These are phyloP conservation scores for Umimayanthus kanabou DNA, from an alignment of 92 coral and sea anemone genomes.

Conservation along the genomic window DNA sequence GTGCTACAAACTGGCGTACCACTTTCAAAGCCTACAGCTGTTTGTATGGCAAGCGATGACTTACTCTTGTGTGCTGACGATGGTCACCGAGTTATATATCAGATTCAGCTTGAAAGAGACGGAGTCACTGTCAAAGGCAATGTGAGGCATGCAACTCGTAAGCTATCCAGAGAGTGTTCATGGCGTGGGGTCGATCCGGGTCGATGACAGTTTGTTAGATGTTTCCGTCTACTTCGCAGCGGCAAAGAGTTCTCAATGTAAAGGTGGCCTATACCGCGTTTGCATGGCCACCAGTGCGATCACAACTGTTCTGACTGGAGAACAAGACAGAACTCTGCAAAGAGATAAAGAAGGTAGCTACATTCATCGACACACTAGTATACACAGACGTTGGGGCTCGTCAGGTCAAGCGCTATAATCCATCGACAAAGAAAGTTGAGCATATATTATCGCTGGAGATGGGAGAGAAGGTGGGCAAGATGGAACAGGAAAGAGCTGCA, in stretches of 20 bases:
- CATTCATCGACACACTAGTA: conserved; percentile 43
- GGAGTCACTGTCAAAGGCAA: no score
- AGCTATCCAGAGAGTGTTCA: no score
- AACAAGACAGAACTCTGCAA: conserved; percentile 49
- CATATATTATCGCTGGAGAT: conserved; percentile 51
- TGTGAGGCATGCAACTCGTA: no score
- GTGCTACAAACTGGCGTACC: conserved; percentile 39
- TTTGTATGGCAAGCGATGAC: conserved; percentile 43
- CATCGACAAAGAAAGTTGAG: conserved; percentile 45
- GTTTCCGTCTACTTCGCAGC: conserved; percentile 24
- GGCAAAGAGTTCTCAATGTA: conserved; percentile 49
- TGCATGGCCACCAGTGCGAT: conserved; percentile 38
- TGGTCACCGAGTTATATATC: no score
- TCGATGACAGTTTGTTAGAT: background rate
- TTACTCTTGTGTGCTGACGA: background rate
- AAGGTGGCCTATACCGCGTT: conserved; percentile 61
- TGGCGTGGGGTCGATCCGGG: background rate
- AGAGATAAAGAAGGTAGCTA: conserved; percentile 48
- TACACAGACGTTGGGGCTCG: conserved; percentile 48
- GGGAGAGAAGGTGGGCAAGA: conserved; percentile 51
- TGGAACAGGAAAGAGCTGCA: conserved; percentile 50
- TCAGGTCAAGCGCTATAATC: conserved; percentile 52
- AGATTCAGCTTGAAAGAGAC: no score
- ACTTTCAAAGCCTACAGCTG: conserved; percentile 50
- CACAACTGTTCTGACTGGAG: conserved; percentile 33